Conservation (phyloP, 2,888 invertebrate species). For the Eupithecia exiguata region DNA sequence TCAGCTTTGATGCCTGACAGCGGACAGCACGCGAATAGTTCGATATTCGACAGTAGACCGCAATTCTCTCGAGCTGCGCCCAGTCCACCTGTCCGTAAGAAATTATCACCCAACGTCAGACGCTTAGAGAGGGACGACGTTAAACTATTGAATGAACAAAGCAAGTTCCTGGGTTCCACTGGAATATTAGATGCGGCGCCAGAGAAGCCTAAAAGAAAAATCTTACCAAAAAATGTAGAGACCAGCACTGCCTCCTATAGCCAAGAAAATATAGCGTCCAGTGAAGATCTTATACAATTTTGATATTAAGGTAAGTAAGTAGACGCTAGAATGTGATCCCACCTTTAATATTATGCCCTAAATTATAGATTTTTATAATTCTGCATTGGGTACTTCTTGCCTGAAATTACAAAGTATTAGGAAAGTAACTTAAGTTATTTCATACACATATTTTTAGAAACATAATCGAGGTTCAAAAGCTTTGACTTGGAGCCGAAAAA, state of each 20-base stretch:
- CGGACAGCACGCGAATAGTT: slow-evolving; percentile 59
- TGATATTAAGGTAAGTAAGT: slow-evolving; percentile 45
- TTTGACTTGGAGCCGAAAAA: slow-evolving; percentile 20
- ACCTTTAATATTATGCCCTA: slow-evolving; percentile 32
- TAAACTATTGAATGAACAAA: slow-evolving; percentile 60
- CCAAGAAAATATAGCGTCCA: slow-evolving; percentile 48
- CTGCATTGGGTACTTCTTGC: slow-evolving; percentile 27
- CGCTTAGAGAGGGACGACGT: slow-evolving; percentile 55
- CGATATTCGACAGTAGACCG: slow-evolving; percentile 75
- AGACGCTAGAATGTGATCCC: slow-evolving; percentile 38
- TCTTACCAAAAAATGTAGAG: slow-evolving; percentile 65
- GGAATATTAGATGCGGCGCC: slow-evolving; percentile 71
- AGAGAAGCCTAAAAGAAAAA: slow-evolving; percentile 71
- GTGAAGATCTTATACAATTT: slow-evolving; percentile 78
- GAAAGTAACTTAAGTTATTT: slow-evolving; percentile 13
- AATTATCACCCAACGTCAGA: slow-evolving; percentile 64
- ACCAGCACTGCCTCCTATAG: slow-evolving; percentile 47
- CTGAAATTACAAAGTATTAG: slow-evolving; percentile 32
- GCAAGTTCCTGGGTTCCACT: slow-evolving; percentile 61
- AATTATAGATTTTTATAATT: slow-evolving; percentile 23
- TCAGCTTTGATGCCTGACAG: slow-evolving; percentile 63
- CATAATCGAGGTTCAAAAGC: background rate
- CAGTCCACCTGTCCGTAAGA: slow-evolving; percentile 75
- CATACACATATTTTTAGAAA: background rate
- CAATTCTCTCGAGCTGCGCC: slow-evolving; percentile 74